A percentile compares a stretch with the other conserved stretches of the same genome.
Conservation (phyloP, 2,888 invertebrate species). For the Calephelis perditalis region DNA sequence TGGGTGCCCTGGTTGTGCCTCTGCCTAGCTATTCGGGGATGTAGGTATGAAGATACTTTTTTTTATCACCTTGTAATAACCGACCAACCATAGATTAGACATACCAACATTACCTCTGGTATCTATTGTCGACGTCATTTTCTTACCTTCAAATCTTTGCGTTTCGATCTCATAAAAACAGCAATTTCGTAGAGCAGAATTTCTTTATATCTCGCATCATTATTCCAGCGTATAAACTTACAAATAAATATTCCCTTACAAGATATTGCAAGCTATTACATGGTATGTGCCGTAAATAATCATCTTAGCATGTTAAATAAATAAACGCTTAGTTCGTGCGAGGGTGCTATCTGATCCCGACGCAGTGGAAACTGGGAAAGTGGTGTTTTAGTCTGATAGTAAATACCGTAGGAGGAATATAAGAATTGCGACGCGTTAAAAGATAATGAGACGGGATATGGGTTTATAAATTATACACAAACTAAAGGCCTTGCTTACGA, state of each 20-base stretch:
- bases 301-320: conserved; percentile 68
- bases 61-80: too few species aligned
- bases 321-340: conserved; percentile 58
- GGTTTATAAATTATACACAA: neutral
- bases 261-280: conserved; percentile 13
- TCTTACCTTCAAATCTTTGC: too few species aligned
- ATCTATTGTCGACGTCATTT: too few species aligned
- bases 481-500: neutral
- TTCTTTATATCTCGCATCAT: neutral
- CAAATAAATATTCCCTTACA: conserved; percentile 15
- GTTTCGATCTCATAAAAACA: neutral
- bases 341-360: conserved; percentile 63
- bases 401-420: conserved; percentile 54
- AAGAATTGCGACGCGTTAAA: conserved; percentile 62
- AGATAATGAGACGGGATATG: conserved; percentile 68
- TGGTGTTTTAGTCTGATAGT: conserved; percentile 69
- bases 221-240: conserved; percentile 10
- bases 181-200: conserved; percentile 1
- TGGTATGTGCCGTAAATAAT: conserved; percentile 69
- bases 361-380: conserved; percentile 58
- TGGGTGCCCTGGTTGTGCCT: too few species aligned
- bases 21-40: too few species aligned
- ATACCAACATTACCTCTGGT: too few species aligned
- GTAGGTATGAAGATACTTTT: too few species aligned
- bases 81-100: too few species aligned